A percentile compares a stretch with the other conserved stretches of the same genome.
Evolutionary conservation across 2,888 invertebrate genomes (phyloP).

Genomic region (Quadriops clusia): DNA sequence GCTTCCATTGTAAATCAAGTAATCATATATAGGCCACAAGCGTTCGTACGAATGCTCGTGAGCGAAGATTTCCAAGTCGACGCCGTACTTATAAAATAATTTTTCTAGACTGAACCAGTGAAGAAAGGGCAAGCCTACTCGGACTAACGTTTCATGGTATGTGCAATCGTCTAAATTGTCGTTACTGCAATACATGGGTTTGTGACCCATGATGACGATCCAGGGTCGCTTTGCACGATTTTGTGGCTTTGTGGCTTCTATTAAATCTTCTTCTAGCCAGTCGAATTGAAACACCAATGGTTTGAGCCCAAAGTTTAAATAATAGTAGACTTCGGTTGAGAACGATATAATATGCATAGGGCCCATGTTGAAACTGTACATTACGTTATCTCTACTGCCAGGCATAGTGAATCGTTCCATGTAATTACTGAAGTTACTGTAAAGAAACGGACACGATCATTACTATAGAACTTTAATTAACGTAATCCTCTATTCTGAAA

Average conservation of each 20-base stretch:
- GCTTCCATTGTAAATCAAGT: constrained; percentile 57
- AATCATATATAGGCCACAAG: constrained; percentile 87
- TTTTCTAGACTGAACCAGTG: constrained; percentile 65
- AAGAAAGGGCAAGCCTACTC: constrained; percentile 48
- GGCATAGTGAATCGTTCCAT: constrained; percentile 88
- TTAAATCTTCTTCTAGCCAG: constrained; percentile 78
- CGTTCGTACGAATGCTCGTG: constrained; percentile 98
- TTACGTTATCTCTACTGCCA: constrained; percentile 53
- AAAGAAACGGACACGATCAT: too few species aligned
- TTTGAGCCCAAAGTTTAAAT: constrained; percentile 71
- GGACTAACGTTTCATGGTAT: constrained; percentile 45
- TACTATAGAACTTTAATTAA: too few species aligned
- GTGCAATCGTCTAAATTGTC: constrained; percentile 54
- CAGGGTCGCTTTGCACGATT: constrained; percentile 62
- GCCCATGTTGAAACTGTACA: constrained; percentile 82
- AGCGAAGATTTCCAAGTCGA: constrained; percentile 91
- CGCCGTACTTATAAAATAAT: constrained; percentile 78
- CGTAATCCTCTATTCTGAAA: too few species aligned
- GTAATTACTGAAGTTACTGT: constrained; percentile 91
- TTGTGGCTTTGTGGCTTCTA: constrained; percentile 57
- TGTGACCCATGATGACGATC: constrained; percentile 63
- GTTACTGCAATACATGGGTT: constrained; percentile 72
- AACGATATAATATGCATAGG: constrained; percentile 84
- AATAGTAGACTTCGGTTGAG: constrained; percentile 93
- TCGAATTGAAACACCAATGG: constrained; percentile 68